phyloP scores from a whole-genome alignment of 2,113 vertebrate genomes.

The Lepisosteus oculatus region DNA sequence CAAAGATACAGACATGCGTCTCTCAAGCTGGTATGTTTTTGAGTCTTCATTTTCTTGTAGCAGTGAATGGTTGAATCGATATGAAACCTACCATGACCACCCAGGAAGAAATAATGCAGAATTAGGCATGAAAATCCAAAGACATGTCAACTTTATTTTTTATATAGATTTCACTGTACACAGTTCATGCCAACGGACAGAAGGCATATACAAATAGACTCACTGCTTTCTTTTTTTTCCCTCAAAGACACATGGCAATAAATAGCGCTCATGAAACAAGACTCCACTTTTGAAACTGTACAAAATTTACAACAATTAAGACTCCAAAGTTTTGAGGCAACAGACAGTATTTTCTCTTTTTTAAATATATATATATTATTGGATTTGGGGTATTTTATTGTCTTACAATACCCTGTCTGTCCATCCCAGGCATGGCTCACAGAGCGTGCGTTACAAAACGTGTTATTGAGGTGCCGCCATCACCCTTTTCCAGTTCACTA shows the following conservation, averaged over 20 bases:
- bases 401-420: background rate
- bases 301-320: slow-evolving; percentile 86
- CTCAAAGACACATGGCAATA: slow-evolving; percentile 86
- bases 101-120: background rate
- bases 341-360: slow-evolving; percentile 11
- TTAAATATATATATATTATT: slow-evolving; percentile 22
- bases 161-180: slow-evolving; percentile 79
- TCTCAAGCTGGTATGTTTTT: too few relatives aligned
- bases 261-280: slow-evolving; percentile 81
- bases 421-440: background rate
- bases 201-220: slow-evolving; percentile 84
- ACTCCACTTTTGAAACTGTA: slow-evolving; percentile 85
- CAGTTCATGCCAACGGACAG: slow-evolving; percentile 83
- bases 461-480: too few relatives aligned
- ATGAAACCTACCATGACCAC: too few relatives aligned
- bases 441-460: too few relatives aligned
- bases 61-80: too few relatives aligned
- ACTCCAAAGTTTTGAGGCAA: slow-evolving; percentile 63
- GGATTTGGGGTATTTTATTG: slow-evolving; percentile 10
- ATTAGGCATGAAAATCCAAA: slow-evolving; percentile 62
- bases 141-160: slow-evolving; percentile 86
- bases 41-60: too few relatives aligned
- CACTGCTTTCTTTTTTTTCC: slow-evolving; percentile 70
- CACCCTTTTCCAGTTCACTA: too few relatives aligned
- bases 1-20: too few relatives aligned